Evolutionary conservation across 1,140 invertebrate genomes (phyloP), one percentile per base, ranked within the genome.

Genomic region (Temnothorax nylanderi): DNA sequence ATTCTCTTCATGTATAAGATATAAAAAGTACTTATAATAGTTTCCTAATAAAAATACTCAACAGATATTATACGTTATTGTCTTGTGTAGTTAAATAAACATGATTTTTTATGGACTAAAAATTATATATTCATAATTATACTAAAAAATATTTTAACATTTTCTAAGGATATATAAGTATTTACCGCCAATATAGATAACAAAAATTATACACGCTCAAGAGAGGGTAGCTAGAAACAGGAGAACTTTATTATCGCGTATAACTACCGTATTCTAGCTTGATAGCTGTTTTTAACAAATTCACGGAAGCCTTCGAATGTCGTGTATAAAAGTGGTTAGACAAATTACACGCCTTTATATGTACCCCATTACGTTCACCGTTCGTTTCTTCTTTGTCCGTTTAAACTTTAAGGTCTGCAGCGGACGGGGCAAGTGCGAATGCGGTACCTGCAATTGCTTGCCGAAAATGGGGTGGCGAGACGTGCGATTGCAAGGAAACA

Each of bases 401-500:
- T n/a, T n/a, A n/a, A n/a, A n/a, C n/a, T n/a, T n/a, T n/a, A n/a
- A n/a, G n/a, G n/a, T n/a, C n/a, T n/a, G n/a, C n/a, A n/a, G n/a
- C n/a, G n/a, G n/a, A n/a, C n/a, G n/a, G n/a, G n/a, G n/a, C n/a
- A n/a, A n/a, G n/a, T n/a, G n/a, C n/a, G n/a, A n/a, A n/a, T n/a
- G n/a, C n/a, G n/a, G n/a, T n/a, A n/a, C n/a, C 32, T 98, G 97
- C 91, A 93, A 93, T 18, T 98, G 97, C 93, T 91, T 95, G 11
- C 88, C 94, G 0, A 26, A 96, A 95, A 26, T 97, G 96, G 96
- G 95, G 93, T 54, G 97, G 97, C 0, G 89, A 96, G 1, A 96
- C 96, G 34, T 98, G 98, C 93, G 96, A 96, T 10, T 98, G 98
- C 93, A 94, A 95, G 62, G 95, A 95, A 18, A 96, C 95, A 2